Percentiles rank a stretch among this genome's conserved stretches.
These are phyloP conservation scores for Pyralis farinalis DNA, from an alignment of 2,888 invertebrate genomes.

Conservation along the genomic window DNA sequence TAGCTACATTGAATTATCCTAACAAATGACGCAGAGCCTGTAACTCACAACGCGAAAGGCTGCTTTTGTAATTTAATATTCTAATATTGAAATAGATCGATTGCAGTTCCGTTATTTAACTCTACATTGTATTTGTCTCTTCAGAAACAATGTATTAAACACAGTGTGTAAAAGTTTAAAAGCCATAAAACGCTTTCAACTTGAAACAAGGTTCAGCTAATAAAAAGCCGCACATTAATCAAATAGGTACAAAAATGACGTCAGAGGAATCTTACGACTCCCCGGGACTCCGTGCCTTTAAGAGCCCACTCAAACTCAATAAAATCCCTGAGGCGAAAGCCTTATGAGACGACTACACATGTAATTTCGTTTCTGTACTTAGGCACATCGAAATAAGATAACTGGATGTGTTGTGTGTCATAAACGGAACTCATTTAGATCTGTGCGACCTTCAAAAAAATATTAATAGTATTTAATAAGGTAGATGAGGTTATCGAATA, in stretches of 20 bases:
- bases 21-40: no score
- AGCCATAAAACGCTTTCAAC: conserved; percentile 6
- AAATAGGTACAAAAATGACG: conserved; percentile 16
- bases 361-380: conserved; percentile 43
- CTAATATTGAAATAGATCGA: no score
- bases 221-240: conserved; percentile 13
- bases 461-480: background rate
- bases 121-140: no score
- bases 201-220: conserved; percentile 6
- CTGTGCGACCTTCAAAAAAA: background rate
- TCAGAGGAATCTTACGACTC: conserved; percentile 22
- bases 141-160: no score
- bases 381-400: conserved; percentile 14
- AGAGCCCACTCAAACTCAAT: conserved; percentile 46
- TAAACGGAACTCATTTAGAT: conserved; percentile 7
- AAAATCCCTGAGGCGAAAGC: conserved; percentile 36
- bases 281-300: conserved; percentile 30
- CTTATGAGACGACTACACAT: conserved; percentile 43
- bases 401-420: conserved; percentile 13
- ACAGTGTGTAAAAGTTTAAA: background rate
- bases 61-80: no score
- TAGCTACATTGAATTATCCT: no score
- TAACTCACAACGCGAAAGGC: no score
- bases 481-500: background rate
- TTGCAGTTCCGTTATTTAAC: no score